Conservation (phyloP, 2,113 vertebrate genomes). For the Choloepus hoffmanni region DNA sequence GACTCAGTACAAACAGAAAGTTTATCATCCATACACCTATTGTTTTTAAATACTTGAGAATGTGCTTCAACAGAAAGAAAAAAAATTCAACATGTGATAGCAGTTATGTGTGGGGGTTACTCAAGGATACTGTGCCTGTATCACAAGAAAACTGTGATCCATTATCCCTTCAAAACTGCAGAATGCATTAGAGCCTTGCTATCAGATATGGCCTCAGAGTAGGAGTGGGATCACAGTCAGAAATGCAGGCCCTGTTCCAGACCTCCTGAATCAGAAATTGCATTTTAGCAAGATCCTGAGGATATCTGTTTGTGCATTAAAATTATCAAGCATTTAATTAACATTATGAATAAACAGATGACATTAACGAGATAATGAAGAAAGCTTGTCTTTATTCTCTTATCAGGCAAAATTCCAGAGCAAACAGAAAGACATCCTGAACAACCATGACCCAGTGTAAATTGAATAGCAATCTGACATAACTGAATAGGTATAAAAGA, state of each 20-base stretch:
- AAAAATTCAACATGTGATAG: neutral
- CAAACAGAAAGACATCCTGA: neutral
- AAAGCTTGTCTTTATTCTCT: neutral
- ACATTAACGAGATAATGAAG: neutral
- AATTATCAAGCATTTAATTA: neutral
- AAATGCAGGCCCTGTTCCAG: neutral
- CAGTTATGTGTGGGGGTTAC: neutral
- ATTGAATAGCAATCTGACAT: constrained; percentile 5
- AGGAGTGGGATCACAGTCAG: neutral
- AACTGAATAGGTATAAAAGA: neutral
- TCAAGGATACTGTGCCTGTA: neutral
- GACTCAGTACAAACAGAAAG: too few species aligned
- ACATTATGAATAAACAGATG: neutral
- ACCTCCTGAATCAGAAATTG: neutral
- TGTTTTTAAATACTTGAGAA: neutral
- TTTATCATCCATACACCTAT: too few species aligned
- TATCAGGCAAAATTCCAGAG: neutral
- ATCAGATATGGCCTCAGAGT: neutral
- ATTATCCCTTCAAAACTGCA: neutral
- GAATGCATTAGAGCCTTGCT: neutral
- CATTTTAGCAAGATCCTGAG: neutral
- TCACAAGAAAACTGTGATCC: neutral
- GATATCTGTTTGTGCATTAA: neutral
- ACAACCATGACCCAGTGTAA: neutral
- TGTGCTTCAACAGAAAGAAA: neutral